A percentile compares a stretch with the other conserved stretches of the same genome.
These are phyloP conservation scores for Nebria brevicollis DNA, from an alignment of 2,888 invertebrate genomes.

Conservation along the genomic window DNA sequence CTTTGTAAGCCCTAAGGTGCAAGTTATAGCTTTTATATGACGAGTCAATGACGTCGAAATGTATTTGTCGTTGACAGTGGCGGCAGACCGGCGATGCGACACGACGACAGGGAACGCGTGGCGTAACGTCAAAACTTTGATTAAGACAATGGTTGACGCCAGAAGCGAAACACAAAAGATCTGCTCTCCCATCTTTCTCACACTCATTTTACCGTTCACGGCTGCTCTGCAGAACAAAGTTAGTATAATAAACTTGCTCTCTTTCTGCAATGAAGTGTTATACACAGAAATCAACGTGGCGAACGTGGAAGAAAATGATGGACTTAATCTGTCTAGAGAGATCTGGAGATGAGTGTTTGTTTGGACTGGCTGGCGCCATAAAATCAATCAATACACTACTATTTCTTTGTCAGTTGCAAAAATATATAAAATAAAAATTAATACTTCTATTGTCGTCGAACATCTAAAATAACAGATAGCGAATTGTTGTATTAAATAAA, in stretches of 20 bases:
- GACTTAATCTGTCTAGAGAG: not conserved
- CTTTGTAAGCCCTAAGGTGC: not conserved
- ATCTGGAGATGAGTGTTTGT: conserved; percentile 1
- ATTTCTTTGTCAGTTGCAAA: not conserved
- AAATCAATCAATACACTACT: not conserved
- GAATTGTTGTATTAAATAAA: too few relatives aligned
- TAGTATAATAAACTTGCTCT: not conserved
- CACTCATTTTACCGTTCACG: not conserved
- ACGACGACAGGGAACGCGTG: not conserved
- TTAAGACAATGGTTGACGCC: conserved; percentile 1
- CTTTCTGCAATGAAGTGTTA: conserved; percentile 1
- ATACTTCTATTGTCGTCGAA: too few relatives aligned
- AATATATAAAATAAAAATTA: not conserved
- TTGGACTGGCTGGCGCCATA: not conserved
- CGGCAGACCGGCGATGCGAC: not conserved
- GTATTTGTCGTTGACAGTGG: not conserved
- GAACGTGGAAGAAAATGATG: not conserved
- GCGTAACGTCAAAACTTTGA: not conserved
- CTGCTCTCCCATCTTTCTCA: not conserved
- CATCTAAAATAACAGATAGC: too few relatives aligned
- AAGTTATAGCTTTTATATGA: not conserved
- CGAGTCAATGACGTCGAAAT: not conserved
- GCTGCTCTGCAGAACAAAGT: not conserved
- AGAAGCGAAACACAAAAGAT: not conserved
- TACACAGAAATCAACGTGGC: not conserved